Percentiles rank a stretch among this genome's conserved stretches.
phyloP scores from a whole-genome alignment of 2,888 invertebrate species.

The Mycalesis mineus region DNA sequence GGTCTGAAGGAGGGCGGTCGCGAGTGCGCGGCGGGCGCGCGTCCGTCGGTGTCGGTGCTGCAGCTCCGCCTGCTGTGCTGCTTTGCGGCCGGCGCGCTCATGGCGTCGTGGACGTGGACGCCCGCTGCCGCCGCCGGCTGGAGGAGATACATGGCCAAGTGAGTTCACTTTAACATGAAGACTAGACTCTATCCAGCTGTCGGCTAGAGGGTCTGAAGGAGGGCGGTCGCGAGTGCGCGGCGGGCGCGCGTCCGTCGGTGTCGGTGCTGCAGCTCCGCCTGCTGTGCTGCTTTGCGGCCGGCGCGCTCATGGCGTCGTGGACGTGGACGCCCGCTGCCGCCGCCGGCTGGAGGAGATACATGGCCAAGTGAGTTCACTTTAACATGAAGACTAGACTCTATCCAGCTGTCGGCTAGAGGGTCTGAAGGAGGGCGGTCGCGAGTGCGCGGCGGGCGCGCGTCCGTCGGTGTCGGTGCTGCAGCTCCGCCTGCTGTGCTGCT shows the following conservation, averaged over 20 bases:
- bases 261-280: slow-evolving; percentile 89
- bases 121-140: slow-evolving; percentile 89
- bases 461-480: slow-evolving; percentile 91
- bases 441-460: slow-evolving; percentile 82
- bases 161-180: not conserved
- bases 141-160: slow-evolving; percentile 80
- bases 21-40: slow-evolving; percentile 81
- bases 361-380: not conserved
- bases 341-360: slow-evolving; percentile 90
- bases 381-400: no score
- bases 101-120: slow-evolving; percentile 98
- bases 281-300: slow-evolving; percentile 89
- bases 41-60: slow-evolving; percentile 89
- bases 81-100: slow-evolving; percentile 90
- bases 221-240: slow-evolving; percentile 74
- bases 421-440: slow-evolving; percentile 39
- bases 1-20: slow-evolving; percentile 40
- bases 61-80: slow-evolving; percentile 89
- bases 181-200: slow-evolving; percentile 56
- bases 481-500: slow-evolving; percentile 88
- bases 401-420: slow-evolving; percentile 59
- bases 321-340: slow-evolving; percentile 93
- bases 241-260: slow-evolving; percentile 86
- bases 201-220: slow-evolving; percentile 51
- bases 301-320: slow-evolving; percentile 95